phyloP scores from a whole-genome alignment of 2,888 invertebrate species.

The Mactromeris polynyma region DNA sequence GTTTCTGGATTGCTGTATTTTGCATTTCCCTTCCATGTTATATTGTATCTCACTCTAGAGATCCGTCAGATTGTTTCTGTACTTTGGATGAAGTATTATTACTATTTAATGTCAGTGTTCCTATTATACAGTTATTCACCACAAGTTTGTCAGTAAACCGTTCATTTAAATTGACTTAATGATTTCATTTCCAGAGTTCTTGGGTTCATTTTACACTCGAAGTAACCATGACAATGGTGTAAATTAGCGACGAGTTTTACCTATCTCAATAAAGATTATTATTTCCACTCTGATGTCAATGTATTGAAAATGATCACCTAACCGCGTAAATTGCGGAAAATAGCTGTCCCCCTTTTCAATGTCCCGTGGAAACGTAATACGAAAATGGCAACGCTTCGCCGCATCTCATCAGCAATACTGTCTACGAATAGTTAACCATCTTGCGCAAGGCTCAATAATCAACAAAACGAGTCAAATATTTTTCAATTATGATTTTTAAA shows the following conservation, averaged over 20 bases:
- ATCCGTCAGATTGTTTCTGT: not conserved
- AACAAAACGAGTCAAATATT: slow-evolving; percentile 24
- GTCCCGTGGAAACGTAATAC: slow-evolving; percentile 28
- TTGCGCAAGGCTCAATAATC: slow-evolving; percentile 36
- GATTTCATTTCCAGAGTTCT: not conserved
- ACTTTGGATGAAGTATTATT: not conserved
- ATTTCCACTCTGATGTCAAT: not conserved
- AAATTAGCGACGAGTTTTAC: not conserved
- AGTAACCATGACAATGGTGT: not conserved
- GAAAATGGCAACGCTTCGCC: slow-evolving; percentile 1
- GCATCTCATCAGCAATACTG: not conserved
- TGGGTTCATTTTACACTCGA: slow-evolving; percentile 2
- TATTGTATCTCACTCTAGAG: not conserved
- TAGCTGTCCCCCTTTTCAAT: not conserved
- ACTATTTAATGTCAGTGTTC: not conserved
- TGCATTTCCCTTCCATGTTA: not conserved
- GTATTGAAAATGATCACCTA: not conserved
- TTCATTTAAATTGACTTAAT: not conserved
- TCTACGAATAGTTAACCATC: not conserved
- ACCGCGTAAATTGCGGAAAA: slow-evolving; percentile 8
- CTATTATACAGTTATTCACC: not conserved
- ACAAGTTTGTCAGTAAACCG: not conserved
- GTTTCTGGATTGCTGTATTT: not conserved
- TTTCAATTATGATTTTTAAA: slow-evolving; percentile 41
- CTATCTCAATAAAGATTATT: slow-evolving; percentile 4